A percentile compares a stretch with the other conserved stretches of the same genome.
Conservation (phyloP, 2,888 invertebrate genomes). For the Sphinx pinastri region DNA sequence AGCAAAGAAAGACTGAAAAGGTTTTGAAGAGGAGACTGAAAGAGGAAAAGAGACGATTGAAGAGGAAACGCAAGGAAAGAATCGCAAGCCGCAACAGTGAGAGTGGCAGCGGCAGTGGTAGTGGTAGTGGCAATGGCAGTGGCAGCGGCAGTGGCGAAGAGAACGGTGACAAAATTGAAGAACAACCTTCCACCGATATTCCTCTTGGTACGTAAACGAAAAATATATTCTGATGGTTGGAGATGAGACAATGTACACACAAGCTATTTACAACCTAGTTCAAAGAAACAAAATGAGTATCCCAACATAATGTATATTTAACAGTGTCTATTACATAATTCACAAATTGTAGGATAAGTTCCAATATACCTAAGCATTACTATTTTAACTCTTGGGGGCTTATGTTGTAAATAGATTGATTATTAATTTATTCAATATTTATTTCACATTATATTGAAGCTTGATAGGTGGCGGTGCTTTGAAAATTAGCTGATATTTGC, state of each 20-base stretch:
- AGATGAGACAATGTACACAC: too few species aligned
- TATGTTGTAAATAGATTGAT: too few species aligned
- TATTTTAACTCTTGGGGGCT: too few species aligned
- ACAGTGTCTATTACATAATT: too few species aligned
- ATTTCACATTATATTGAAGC: neutral
- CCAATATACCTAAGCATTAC: too few species aligned
- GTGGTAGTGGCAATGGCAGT: neutral
- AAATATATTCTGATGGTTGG: neutral
- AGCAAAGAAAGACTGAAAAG: conserved; percentile 80
- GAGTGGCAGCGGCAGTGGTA: neutral
- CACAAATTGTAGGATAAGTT: too few species aligned
- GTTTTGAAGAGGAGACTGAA: conserved; percentile 80
- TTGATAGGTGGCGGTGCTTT: conserved; percentile 5
- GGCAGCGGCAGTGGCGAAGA: conserved; percentile 48
- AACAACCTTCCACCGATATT: conserved; percentile 64
- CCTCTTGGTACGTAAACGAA: conserved; percentile 63
- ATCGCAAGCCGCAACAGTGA: neutral
- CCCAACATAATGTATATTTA: neutral
- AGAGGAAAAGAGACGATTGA: conserved; percentile 71
- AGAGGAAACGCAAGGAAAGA: conserved; percentile 52
- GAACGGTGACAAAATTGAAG: conserved; percentile 45
- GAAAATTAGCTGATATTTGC: neutral
- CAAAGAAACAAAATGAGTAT: too few species aligned
- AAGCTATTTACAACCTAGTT: too few species aligned
- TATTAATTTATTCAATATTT: too few species aligned